Conservation (phyloP, 2,888 invertebrate genomes). For the Alloscopus bannaensis region DNA sequence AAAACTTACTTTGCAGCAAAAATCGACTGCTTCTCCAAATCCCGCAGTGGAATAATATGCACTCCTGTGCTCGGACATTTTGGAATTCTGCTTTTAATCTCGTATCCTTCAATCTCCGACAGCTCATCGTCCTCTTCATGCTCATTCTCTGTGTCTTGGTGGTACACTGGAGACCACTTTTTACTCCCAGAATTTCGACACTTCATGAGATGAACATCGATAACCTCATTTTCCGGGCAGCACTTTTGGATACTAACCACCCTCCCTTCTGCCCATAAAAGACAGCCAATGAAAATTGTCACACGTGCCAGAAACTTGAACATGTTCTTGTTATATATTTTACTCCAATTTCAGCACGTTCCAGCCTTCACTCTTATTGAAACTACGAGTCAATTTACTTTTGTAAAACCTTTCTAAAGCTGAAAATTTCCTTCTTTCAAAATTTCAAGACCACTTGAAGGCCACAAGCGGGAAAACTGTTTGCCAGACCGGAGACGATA, state of each 20-base stretch:
- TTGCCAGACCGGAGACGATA: too few species aligned
- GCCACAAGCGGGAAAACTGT: too few species aligned
- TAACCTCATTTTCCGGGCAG: slow-evolving; percentile 55
- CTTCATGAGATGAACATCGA: slow-evolving; percentile 59
- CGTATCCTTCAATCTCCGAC: slow-evolving; percentile 21
- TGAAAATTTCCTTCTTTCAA: too few species aligned
- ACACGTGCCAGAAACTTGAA: not conserved
- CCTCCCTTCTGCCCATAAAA: slow-evolving; percentile 2
- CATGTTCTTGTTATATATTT: too few species aligned
- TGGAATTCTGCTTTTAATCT: slow-evolving; percentile 55
- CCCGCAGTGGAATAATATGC: slow-evolving; percentile 59
- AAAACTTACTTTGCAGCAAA: slow-evolving; percentile 56
- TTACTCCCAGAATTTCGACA: slow-evolving; percentile 54
- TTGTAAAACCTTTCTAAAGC: too few species aligned
- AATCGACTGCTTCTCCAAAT: slow-evolving; percentile 45
- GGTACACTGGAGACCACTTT: slow-evolving; percentile 56
- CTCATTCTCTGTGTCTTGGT: slow-evolving; percentile 38
- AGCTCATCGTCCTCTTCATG: slow-evolving; percentile 17
- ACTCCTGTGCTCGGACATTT: slow-evolving; percentile 60
- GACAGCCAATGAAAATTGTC: not conserved
- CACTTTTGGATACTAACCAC: slow-evolving; percentile 55
- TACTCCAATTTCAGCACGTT: too few species aligned
- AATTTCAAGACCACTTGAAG: too few species aligned
- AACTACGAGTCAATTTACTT: too few species aligned
- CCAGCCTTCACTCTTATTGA: too few species aligned